Conservation (phyloP, 2,797 vertebrate species). For the Amblyopsis hoosieri region DNA sequence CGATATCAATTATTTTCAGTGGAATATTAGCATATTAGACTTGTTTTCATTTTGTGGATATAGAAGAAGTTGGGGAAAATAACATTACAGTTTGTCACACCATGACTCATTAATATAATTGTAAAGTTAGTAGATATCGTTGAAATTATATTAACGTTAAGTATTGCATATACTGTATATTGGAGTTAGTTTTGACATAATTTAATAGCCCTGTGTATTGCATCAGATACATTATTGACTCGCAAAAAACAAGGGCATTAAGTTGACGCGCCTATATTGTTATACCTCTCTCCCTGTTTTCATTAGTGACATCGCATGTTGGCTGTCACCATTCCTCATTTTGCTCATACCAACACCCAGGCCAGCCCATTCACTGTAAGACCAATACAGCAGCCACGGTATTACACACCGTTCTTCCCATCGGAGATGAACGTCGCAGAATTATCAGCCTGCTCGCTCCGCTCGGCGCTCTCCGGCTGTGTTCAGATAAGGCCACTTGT, state of each 20-base stretch:
- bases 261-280: not conserved
- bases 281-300: slow-evolving; percentile 51
- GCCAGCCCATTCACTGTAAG: not conserved
- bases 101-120: slow-evolving; percentile 78
- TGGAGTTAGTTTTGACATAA: slow-evolving; percentile 62
- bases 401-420: slow-evolving; percentile 29
- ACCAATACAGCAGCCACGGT: slow-evolving; percentile 27
- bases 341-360: not conserved
- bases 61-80: slow-evolving; percentile 56
- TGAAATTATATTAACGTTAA: slow-evolving; percentile 74
- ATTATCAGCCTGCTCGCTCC: slow-evolving; percentile 13
- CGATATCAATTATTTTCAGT: slow-evolving; percentile 39
- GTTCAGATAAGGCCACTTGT: slow-evolving; percentile 40
- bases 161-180: slow-evolving; percentile 52
- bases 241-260: slow-evolving; percentile 30
- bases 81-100: slow-evolving; percentile 66
- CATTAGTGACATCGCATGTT: not conserved
- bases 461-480: not conserved
- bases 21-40: slow-evolving; percentile 49
- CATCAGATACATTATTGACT: slow-evolving; percentile 50
- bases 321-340: not conserved
- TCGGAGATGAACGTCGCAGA: slow-evolving; percentile 46
- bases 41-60: slow-evolving; percentile 56
- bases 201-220: slow-evolving; percentile 59
- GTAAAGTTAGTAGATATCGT: slow-evolving; percentile 69